These are phyloP conservation scores for Stylophora pistillata DNA, from an alignment of 64 coral and sea anemone genomes.

Conservation along the genomic window DNA sequence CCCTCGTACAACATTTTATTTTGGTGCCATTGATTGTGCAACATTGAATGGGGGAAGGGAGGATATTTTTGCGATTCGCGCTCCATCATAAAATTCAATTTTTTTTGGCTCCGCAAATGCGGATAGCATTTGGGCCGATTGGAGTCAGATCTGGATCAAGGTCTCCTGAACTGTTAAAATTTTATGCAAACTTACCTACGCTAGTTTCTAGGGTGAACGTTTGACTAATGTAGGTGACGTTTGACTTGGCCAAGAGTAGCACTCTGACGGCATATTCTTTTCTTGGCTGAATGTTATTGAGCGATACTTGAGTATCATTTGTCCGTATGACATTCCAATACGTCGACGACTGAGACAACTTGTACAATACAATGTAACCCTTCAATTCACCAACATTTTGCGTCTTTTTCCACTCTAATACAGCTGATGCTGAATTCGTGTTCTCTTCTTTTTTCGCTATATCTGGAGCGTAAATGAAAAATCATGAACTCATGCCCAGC, in stretches of 20 bases:
- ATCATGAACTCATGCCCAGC: not conserved
- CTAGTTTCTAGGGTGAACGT: not conserved
- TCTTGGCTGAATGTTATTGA: not conserved
- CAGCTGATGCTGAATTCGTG: not conserved
- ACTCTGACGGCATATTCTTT: not conserved
- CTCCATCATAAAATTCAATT: too few species aligned
- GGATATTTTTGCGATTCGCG: too few species aligned
- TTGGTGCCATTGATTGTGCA: too few species aligned
- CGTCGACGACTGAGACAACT: not conserved
- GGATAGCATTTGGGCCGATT: not conserved
- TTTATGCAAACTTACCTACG: not conserved
- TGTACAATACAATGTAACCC: not conserved
- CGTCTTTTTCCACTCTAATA: not conserved
- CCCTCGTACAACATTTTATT: too few species aligned
- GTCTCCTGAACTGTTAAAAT: not conserved
- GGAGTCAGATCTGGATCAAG: not conserved
- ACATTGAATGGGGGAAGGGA: too few species aligned
- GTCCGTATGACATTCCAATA: not conserved
- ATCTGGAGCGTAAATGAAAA: not conserved
- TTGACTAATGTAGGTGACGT: not conserved
- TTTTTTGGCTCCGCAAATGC: too few species aligned
- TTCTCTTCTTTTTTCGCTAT: not conserved
- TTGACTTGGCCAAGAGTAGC: not conserved
- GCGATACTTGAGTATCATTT: not conserved
- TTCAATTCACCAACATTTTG: not conserved